Conservation (phyloP, 1,140 invertebrate genomes). For the Glomeris maerens region DNA sequence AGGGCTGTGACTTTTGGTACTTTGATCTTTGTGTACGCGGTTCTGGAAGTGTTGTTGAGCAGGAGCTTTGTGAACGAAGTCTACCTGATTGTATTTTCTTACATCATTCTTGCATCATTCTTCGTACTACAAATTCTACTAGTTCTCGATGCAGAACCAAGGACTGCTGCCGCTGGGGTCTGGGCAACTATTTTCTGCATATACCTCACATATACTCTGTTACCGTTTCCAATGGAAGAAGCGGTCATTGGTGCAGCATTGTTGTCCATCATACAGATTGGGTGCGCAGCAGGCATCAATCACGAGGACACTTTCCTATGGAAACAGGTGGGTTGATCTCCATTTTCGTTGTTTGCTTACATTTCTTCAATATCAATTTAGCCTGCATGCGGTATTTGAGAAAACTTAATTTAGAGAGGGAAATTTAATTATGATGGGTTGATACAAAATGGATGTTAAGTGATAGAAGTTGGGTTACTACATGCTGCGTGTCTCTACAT, state of each 20-base stretch:
- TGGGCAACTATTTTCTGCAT: constrained; percentile 61
- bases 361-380: no score
- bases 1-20: constrained; percentile 26
- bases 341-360: no score
- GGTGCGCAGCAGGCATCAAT: constrained; percentile 28
- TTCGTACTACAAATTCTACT: constrained; percentile 45
- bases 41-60: constrained; percentile 55
- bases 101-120: constrained; percentile 56
- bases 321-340: constrained; percentile 32
- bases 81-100: constrained; percentile 64
- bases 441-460: no score
- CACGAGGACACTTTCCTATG: constrained; percentile 23
- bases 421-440: no score
- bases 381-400: no score
- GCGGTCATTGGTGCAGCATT: constrained; percentile 54
- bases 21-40: constrained; percentile 36
- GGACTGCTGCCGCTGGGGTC: constrained; percentile 38
- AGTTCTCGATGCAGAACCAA: constrained; percentile 32
- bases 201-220: constrained; percentile 72
- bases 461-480: no score
- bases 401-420: no score
- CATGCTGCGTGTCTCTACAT: no score
- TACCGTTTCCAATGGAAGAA: constrained; percentile 62
- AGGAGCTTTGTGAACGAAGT: constrained; percentile 73
- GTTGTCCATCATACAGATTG: constrained; percentile 50